Base-by-base conservation (phyloP, 2,797 vertebrate genomes). In the Molossus alvarezi region DNA sequence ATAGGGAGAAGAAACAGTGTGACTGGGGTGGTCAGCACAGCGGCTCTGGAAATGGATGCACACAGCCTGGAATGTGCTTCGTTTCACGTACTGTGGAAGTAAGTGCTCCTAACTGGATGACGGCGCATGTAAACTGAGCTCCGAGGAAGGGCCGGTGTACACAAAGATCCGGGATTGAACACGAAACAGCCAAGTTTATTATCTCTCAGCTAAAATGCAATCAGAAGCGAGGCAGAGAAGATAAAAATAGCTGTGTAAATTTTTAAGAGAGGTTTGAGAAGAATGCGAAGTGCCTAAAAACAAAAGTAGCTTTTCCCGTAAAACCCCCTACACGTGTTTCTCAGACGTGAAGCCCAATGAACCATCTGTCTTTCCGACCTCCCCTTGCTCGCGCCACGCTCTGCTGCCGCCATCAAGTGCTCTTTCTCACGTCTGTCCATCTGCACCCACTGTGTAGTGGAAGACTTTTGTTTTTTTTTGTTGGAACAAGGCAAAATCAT, bases 401-500 rank as follows among this genome's bases (percentile, higher is more conserved):
- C 60, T 85, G 60, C 37, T 33, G 53, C 71, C 1, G 4, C n/a
- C 75, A 91, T 80, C 12, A 7, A 86, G 48, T 3, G 20, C 55
- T 65, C 77, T 94, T 89, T 84, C 53, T 82, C 62, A 33, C 21
- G 25, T 73, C 20, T 48, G 48, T 90, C 76, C 76, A 69, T 90
- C 95, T 91, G 81, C 8, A 71, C 65, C 76, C 41, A 62, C 88
- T 4, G 2, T 41, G 58, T 25, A 79, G 12, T 65, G 4, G n/a
- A 96, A 88, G 80, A 62, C 45, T 75, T 64, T n/a, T 77, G 51
- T 45, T 79, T 82, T 85, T 23, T 23, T 82, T 48, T 84, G 58
- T 67, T 83, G 18, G 92, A 95, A 80, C 37, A 65, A 93, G 85
- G 85, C 72, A 94, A 90, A 93, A 79, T 88, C 72, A 94, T 79